Percentiles rank a stretch among this genome's conserved stretches.
These are phyloP conservation scores for Physella acuta DNA, from an alignment of 1,140 invertebrate species.

Conservation along the genomic window DNA sequence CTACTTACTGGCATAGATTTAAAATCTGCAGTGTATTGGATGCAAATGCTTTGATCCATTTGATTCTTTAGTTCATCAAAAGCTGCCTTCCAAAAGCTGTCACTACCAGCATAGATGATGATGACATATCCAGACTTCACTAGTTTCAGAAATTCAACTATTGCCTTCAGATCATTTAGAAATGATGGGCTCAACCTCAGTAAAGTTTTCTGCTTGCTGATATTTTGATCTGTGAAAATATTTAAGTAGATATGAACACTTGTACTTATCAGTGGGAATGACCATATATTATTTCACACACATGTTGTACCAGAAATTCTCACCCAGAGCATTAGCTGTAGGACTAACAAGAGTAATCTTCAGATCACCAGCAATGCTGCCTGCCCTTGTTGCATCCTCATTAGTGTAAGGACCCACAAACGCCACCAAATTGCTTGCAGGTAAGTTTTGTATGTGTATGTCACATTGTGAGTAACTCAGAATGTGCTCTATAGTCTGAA, in stretches of 20 bases:
- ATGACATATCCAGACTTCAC: slow-evolving; percentile 30
- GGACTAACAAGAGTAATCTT: slow-evolving; percentile 67
- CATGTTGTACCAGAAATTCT: not conserved
- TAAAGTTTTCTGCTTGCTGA: slow-evolving; percentile 1
- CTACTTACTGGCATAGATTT: not conserved
- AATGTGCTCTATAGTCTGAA: slow-evolving; percentile 40
- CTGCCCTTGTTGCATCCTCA: slow-evolving; percentile 42
- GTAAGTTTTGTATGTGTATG: slow-evolving; percentile 13
- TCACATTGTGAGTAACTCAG: slow-evolving; percentile 35
- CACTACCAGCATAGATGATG: slow-evolving; percentile 10
- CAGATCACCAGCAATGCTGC: slow-evolving; percentile 44
- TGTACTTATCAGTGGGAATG: not conserved
- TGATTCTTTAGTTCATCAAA: not conserved
- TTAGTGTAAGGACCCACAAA: slow-evolving; percentile 45
- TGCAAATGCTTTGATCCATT: not conserved
- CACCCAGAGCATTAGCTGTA: slow-evolving; percentile 69
- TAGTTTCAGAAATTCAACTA: slow-evolving; percentile 29
- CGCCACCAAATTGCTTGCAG: slow-evolving; percentile 21
- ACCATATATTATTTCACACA: not conserved
- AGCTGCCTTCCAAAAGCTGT: slow-evolving; percentile 4
- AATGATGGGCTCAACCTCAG: slow-evolving; percentile 13
- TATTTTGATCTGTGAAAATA: slow-evolving; percentile 5
- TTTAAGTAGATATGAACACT: too few relatives aligned
- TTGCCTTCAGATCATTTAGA: slow-evolving; percentile 7
- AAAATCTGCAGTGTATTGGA: not conserved